phyloP scores from a whole-genome alignment of 2,888 invertebrate species.

The Stenichneumon culpator region DNA sequence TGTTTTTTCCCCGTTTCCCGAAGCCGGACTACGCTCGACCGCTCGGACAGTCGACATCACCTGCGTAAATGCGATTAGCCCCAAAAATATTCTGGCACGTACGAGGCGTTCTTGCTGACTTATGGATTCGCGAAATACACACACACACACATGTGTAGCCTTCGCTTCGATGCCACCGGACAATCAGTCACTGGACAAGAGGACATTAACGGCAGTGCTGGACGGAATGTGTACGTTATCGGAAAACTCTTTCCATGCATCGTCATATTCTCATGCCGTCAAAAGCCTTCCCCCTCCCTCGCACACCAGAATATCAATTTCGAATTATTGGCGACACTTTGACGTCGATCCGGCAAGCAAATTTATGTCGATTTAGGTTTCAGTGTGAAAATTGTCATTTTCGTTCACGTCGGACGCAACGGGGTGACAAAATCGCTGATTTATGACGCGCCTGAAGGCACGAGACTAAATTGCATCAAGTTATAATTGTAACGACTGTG shows the following conservation, averaged over 20 bases:
- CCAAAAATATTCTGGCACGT: constrained; percentile 25
- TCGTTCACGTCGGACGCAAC: neutral
- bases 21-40: constrained; percentile 44
- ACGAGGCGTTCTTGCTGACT: constrained; percentile 1
- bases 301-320: constrained; percentile 37
- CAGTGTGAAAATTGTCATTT: neutral
- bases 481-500: no score
- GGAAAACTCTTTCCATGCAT: neutral
- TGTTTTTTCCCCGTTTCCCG: constrained; percentile 35
- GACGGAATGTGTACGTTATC: constrained; percentile 26
- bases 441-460: neutral
- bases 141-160: neutral
- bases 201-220: constrained; percentile 3
- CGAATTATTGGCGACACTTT: constrained; percentile 36
- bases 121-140: neutral
- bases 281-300: no score
- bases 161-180: neutral
- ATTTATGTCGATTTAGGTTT: neutral
- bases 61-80: constrained; percentile 24
- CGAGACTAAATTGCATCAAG: no score
- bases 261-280: neutral
- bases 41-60: neutral
- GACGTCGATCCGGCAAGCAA: constrained; percentile 9
- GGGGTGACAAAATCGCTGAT: neutral
- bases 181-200: constrained; percentile 19